A percentile compares a stretch with the other conserved stretches of the same genome.
These are phyloP conservation scores for Drosophila grimshawi DNA, from an alignment of 1,140 invertebrate species.

Conservation along the genomic window DNA sequence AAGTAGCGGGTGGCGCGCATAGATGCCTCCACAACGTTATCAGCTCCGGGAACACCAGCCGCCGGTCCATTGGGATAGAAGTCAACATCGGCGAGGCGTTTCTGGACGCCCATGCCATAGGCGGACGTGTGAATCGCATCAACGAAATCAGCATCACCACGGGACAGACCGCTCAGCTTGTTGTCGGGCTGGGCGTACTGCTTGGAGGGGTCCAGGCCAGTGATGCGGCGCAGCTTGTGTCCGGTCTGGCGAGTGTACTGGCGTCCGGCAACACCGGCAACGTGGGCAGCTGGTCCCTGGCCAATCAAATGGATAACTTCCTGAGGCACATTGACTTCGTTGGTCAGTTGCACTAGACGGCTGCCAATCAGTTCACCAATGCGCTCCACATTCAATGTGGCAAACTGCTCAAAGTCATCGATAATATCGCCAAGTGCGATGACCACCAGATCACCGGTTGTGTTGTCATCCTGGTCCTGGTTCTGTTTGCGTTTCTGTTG, in stretches of 20 bases:
- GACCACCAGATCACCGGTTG: constrained; percentile 63
- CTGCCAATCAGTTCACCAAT: constrained; percentile 63
- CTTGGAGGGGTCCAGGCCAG: constrained; percentile 89
- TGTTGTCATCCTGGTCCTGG: constrained; percentile 41
- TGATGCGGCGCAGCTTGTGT: constrained; percentile 86
- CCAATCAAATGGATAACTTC: constrained; percentile 79
- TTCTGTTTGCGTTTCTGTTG: constrained; percentile 47
- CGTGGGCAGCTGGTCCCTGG: constrained; percentile 83
- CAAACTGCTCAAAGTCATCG: constrained; percentile 62
- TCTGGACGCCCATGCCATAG: constrained; percentile 89
- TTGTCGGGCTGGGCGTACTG: constrained; percentile 87
- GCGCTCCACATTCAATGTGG: constrained; percentile 67
- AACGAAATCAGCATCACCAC: constrained; percentile 86
- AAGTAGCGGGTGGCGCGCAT: constrained; percentile 87
- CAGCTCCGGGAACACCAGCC: constrained; percentile 85
- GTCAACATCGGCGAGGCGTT: constrained; percentile 89
- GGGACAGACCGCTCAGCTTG: constrained; percentile 85
- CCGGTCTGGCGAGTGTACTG: constrained; percentile 86
- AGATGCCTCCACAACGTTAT: constrained; percentile 87
- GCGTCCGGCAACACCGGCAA: constrained; percentile 86
- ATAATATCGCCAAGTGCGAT: constrained; percentile 65
- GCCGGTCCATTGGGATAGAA: constrained; percentile 90
- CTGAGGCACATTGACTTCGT: constrained; percentile 62
- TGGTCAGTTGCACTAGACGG: constrained; percentile 67
- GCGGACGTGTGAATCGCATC: constrained; percentile 92